These are phyloP conservation scores for Ivindomyrus marchei DNA, from an alignment of 2,113 vertebrate genomes.

Conservation along the genomic window DNA sequence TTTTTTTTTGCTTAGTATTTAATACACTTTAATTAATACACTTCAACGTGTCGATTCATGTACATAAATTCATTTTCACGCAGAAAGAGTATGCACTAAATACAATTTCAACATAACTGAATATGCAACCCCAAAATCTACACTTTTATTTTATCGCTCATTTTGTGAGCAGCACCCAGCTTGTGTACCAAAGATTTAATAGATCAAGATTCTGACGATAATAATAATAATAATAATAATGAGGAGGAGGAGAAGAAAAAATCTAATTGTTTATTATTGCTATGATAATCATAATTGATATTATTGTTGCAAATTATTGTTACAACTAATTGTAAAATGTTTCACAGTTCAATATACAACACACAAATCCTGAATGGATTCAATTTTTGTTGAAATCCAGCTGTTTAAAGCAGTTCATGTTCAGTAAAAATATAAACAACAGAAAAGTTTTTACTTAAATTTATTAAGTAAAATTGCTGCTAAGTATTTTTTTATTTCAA, in stretches of 20 bases:
- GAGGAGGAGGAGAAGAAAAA: neutral
- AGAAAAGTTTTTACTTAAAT: neutral
- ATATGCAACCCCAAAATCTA: neutral
- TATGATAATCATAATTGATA: neutral
- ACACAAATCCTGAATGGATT: neutral
- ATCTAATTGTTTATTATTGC: neutral
- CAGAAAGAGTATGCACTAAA: neutral
- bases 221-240: neutral
- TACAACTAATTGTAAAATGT: neutral
- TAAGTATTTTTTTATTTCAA: neutral
- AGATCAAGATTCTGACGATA: neutral
- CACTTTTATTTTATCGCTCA: neutral
- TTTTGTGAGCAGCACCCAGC: neutral
- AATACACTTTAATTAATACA: neutral
- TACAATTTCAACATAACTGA: neutral
- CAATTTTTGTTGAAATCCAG: neutral
- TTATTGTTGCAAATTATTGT: neutral
- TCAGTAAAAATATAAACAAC: neutral
- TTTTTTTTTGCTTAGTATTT: neutral
- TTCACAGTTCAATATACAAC: neutral
- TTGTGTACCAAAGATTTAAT: neutral
- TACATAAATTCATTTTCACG: neutral
- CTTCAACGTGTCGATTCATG: neutral
- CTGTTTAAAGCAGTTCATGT: neutral
- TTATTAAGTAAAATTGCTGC: too few species aligned